Base-by-base conservation (phyloP, 2,888 invertebrate species). In the Athetis lepigone region DNA sequence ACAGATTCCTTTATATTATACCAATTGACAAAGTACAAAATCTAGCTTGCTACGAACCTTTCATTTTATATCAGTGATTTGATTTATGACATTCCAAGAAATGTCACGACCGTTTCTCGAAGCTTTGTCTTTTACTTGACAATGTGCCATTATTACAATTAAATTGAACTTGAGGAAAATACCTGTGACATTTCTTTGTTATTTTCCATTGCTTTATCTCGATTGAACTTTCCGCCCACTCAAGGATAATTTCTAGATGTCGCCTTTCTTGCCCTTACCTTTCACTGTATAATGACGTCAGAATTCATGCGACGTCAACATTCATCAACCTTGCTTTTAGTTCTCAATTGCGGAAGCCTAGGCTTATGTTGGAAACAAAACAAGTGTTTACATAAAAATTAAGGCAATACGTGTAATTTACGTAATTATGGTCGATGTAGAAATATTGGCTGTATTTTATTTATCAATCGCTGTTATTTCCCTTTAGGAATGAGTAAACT, bases 221-320 rank as follows among this genome's bases (percentile, higher is more conserved):
- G 4, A 5, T 2, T 59, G 29, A 66, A 51, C 39, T 54, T 68
- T 61, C 54, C 45, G 43, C 25, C 19, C 13, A 16, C 16, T 50
- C 47, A 54, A 67, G 46, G 67, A 27, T 61, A 68, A 36, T 50
- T 56, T 63, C 45, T 64, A 70, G 42, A 65, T 52, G 33, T 69
- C 57, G 39, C n/a, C n/a, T 49, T 45, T 36, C 7, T 40, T 46
- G 29, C 3, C 21, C 11, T 40, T 43, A 16, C 29, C 36, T 49
- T 56, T 57, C 63, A 47, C 46, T 8, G 18, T 29, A 19, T n/a
- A 56, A 55, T 58, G 49, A 58, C 49, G 42, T 40, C 39, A 37
- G 11, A n/a, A 54, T 7, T 25, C 42, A 65, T 40, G 18, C 16
- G 18, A 29, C 39, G 13, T 36, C 7, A 40, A 40, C n/a, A n/a